Conservation (phyloP, 2,797 vertebrate species). For the Cyprinella venusta region DNA sequence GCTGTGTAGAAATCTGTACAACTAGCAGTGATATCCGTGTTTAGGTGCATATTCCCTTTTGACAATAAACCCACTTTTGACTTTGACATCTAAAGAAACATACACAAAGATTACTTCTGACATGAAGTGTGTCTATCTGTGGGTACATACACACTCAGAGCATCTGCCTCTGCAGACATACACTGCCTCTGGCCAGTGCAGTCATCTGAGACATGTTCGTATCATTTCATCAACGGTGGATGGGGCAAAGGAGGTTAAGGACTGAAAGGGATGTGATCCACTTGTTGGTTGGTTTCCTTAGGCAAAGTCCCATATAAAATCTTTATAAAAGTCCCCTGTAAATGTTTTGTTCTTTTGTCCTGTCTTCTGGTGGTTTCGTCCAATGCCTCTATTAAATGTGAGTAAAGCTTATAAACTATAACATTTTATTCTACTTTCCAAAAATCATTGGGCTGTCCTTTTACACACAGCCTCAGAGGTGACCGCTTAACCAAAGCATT, state of each 20-base stretch:
- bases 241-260: conserved; percentile 25
- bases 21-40: conserved; percentile 60
- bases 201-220: conserved; percentile 35
- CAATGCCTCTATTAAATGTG: not conserved
- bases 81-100: not conserved
- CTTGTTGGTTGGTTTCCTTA: not conserved
- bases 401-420: not conserved
- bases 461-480: not conserved
- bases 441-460: not conserved
- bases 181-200: conserved; percentile 19
- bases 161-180: not conserved
- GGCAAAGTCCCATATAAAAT: not conserved
- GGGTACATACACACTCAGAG: not conserved
- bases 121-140: not conserved
- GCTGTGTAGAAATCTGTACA: conserved; percentile 71
- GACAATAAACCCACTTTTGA: not conserved
- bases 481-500: not conserved
- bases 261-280: not conserved
- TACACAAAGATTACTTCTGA: not conserved
- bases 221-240: conserved; percentile 37
- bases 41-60: conserved; percentile 70
- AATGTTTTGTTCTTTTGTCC: not conserved
- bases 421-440: not conserved
- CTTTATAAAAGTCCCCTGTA: no score
- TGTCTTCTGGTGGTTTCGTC: not conserved